Percentiles rank a stretch among this genome's conserved stretches.
Evolutionary conservation across 2,113 vertebrate species (phyloP).

Genomic region (Gallinago undulata): DNA sequence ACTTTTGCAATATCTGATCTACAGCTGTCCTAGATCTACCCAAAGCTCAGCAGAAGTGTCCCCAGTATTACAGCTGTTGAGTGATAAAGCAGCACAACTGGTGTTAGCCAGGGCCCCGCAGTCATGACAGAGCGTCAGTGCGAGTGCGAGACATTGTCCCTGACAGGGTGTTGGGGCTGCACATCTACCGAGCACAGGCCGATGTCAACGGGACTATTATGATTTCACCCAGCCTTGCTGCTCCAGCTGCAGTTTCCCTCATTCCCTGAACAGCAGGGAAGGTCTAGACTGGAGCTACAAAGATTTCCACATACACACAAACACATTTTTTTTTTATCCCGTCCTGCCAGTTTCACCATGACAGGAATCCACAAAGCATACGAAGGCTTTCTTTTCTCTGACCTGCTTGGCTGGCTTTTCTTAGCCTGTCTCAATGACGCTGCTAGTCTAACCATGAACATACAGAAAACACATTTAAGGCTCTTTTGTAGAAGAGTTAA

Average conservation of each 20-base stretch:
- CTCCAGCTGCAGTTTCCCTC: slow-evolving; percentile 42
- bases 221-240: slow-evolving; percentile 48
- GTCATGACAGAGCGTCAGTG: not conserved
- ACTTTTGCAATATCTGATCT: not conserved
- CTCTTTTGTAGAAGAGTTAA: not conserved
- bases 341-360: slow-evolving; percentile 24
- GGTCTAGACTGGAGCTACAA: slow-evolving; percentile 66
- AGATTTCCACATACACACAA: slow-evolving; percentile 33
- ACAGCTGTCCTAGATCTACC: not conserved
- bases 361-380: slow-evolving; percentile 34
- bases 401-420: slow-evolving; percentile 41
- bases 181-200: not conserved
- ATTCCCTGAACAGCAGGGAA: slow-evolving; percentile 70
- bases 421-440: not conserved
- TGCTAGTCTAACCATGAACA: not conserved
- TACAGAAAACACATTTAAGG: fast-evolving
- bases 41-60: not conserved
- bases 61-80: not conserved
- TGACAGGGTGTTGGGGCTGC: not conserved
- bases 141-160: not conserved
- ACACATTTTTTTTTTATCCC: not conserved
- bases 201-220: slow-evolving; percentile 50
- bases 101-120: not conserved
- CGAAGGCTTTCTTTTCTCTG: not conserved
- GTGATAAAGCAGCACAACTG: not conserved